A percentile compares a stretch with the other conserved stretches of the same genome.
These are phyloP conservation scores for Dusona sp. DNA, from an alignment of 2,888 invertebrate genomes.

Conservation along the genomic window DNA sequence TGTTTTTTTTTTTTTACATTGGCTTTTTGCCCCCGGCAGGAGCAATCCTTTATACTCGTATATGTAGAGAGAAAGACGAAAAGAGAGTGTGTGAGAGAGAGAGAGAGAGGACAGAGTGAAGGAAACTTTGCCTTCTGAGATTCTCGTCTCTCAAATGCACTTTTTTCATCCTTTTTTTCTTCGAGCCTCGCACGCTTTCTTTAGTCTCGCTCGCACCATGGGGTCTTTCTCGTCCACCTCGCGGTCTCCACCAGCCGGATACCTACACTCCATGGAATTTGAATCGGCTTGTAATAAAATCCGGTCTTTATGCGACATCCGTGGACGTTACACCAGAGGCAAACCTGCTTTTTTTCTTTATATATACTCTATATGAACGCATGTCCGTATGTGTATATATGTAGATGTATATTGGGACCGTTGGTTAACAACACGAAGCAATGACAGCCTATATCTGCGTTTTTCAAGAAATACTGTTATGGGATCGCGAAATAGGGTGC, in stretches of 20 bases:
- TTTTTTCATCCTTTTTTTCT: conserved; percentile 59
- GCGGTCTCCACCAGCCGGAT: conserved; percentile 16
- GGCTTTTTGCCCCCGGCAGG: conserved; percentile 51
- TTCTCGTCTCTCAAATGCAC: conserved; percentile 67
- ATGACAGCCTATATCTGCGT: conserved; percentile 26
- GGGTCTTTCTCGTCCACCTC: conserved; percentile 77
- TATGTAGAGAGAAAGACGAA: conserved; percentile 34
- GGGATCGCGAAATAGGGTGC: conserved; percentile 47
- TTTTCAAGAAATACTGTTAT: conserved; percentile 52
- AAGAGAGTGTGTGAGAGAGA: background rate
- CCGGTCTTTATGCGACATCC: conserved; percentile 83
- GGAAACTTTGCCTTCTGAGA: conserved; percentile 69
- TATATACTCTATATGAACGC: background rate
- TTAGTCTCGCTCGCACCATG: conserved; percentile 69
- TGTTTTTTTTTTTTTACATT: no score
- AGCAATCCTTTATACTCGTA: conserved; percentile 76
- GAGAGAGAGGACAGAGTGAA: conserved; percentile 24
- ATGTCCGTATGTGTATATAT: background rate
- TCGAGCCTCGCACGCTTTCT: conserved; percentile 69
- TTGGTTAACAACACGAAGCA: conserved; percentile 34
- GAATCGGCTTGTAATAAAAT: conserved; percentile 84
- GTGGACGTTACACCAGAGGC: conserved; percentile 69
- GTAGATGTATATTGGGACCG: conserved; percentile 18
- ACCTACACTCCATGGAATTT: conserved; percentile 79
- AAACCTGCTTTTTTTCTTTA: conserved; percentile 37